A percentile compares a stretch with the other conserved stretches of the same genome.
Conservation (phyloP, 2,888 invertebrate genomes). For the Ectropis crepuscularia region DNA sequence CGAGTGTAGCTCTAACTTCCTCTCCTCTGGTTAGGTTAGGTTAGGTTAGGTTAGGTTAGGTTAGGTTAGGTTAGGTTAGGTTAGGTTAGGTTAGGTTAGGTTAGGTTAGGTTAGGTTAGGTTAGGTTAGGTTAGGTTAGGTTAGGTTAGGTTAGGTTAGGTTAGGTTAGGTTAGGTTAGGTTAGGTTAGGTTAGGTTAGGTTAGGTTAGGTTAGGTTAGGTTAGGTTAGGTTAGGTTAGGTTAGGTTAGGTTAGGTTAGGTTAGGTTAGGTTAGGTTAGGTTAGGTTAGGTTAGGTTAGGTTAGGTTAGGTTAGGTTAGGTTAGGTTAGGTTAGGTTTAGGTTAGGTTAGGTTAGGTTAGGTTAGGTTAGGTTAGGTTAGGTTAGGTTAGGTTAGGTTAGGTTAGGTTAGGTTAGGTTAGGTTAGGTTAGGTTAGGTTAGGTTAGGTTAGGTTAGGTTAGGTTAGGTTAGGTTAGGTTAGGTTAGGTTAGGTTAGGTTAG, state of each 20-base stretch:
- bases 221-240: slow-evolving; percentile 34
- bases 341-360: slow-evolving; percentile 35
- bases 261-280: slow-evolving; percentile 34
- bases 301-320: slow-evolving; percentile 38
- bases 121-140: slow-evolving; percentile 20
- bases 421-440: slow-evolving; percentile 27
- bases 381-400: slow-evolving; percentile 35
- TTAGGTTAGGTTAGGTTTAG: slow-evolving; percentile 32
- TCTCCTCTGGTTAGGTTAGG: slow-evolving; percentile 26
- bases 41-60: slow-evolving; percentile 30
- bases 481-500: slow-evolving; percentile 35
- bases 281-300: slow-evolving; percentile 38
- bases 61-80: slow-evolving; percentile 30
- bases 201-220: slow-evolving; percentile 35
- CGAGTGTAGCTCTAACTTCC: too few species aligned
- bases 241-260: slow-evolving; percentile 29
- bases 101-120: slow-evolving; percentile 35
- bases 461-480: slow-evolving; percentile 30
- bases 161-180: slow-evolving; percentile 18
- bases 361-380: slow-evolving; percentile 35
- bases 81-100: slow-evolving; percentile 35
- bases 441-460: slow-evolving; percentile 28
- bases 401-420: slow-evolving; percentile 32
- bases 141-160: slow-evolving; percentile 2
- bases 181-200: slow-evolving; percentile 36